Conservation (phyloP, 1,140 invertebrate genomes). For the Hypsibius dujardini region DNA sequence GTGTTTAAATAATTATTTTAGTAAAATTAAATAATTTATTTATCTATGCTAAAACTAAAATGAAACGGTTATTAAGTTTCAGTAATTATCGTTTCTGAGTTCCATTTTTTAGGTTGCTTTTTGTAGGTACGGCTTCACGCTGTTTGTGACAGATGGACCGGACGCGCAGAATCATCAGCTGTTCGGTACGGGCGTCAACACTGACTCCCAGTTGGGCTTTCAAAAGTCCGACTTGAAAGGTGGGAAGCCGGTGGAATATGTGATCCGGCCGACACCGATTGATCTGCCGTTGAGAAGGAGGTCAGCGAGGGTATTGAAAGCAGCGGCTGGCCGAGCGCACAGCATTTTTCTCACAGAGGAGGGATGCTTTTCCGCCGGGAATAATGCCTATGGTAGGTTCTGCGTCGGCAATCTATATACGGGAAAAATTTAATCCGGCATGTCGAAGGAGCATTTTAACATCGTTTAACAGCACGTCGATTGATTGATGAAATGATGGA, state of each 20-base stretch:
- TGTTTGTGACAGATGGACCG: slow-evolving; percentile 47
- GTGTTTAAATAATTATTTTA: too few relatives aligned
- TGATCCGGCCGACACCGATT: background rate
- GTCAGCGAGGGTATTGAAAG: slow-evolving; percentile 36
- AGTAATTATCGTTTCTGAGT: too few relatives aligned
- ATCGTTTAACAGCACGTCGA: too few relatives aligned
- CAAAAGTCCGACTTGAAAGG: slow-evolving; percentile 24
- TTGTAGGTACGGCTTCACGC: slow-evolving; percentile 59
- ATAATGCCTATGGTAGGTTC: slow-evolving; percentile 21
- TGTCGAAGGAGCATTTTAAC: too few relatives aligned
- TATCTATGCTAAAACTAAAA: too few relatives aligned
- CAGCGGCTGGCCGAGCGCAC: slow-evolving; percentile 72
- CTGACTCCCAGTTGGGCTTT: slow-evolving; percentile 70
- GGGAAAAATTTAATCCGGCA: too few relatives aligned
- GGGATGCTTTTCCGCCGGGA: slow-evolving; percentile 33
- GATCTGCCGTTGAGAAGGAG: background rate
- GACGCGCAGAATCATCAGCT: slow-evolving; percentile 44
- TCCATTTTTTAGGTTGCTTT: too few relatives aligned
- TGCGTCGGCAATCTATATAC: too few relatives aligned
- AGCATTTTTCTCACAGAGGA: slow-evolving; percentile 56
- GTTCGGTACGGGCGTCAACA: slow-evolving; percentile 75
- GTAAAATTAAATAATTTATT: too few relatives aligned
- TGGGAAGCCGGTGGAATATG: background rate
- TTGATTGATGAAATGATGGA: too few relatives aligned
- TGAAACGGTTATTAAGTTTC: too few relatives aligned